Evolutionary conservation across 2,797 vertebrate species (phyloP).

Genomic region (Luscinia megarhynchos): DNA sequence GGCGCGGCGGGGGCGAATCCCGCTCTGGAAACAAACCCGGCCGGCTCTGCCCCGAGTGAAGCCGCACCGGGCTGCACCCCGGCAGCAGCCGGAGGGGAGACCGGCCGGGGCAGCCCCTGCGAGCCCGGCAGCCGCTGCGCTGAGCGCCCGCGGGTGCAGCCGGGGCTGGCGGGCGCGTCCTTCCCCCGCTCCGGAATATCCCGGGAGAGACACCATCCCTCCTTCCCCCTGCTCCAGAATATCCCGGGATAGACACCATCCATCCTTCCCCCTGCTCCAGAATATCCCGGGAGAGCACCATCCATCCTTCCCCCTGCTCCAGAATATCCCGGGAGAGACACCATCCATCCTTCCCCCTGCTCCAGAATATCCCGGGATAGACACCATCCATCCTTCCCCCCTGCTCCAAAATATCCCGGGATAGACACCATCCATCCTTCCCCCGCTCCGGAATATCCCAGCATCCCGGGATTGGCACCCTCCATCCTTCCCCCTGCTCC

Average conservation of each 20-base stretch:
- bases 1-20: too few species aligned
- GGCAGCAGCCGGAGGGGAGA: not conserved
- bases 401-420: not conserved
- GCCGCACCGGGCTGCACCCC: not conserved
- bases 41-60: too few species aligned
- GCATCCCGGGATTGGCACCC: rapidly evolving
- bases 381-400: rapidly evolving
- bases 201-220: rapidly evolving
- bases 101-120: not conserved
- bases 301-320: too few species aligned
- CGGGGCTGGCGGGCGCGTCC: rapidly evolving
- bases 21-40: too few species aligned
- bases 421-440: not conserved
- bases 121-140: not conserved
- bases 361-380: not conserved
- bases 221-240: rapidly evolving
- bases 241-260: not conserved
- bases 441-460: not conserved
- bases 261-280: not conserved
- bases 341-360: not conserved
- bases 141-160: not conserved
- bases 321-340: not conserved
- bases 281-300: not conserved
- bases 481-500: not conserved
- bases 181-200: not conserved